Conservation (phyloP, 2,113 vertebrate species). For the Oncorhynchus clarkii region DNA sequence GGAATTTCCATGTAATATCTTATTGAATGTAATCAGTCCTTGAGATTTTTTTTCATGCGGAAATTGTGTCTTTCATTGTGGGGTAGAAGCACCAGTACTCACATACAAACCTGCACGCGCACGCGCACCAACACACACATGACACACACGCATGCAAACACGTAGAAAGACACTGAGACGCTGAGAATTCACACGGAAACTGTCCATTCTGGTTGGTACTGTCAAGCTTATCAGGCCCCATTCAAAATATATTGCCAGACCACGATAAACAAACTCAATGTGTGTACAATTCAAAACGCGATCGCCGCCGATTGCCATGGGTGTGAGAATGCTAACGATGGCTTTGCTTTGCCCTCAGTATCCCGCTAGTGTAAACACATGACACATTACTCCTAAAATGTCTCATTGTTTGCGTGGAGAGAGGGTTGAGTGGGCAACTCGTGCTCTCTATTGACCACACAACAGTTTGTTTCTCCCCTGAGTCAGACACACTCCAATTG, state of each 20-base stretch:
- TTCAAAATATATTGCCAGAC: conserved; percentile 41
- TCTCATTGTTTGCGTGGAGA: conserved; percentile 60
- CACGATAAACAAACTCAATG: conserved; percentile 52
- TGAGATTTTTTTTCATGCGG: conserved; percentile 37
- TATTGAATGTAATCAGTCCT: conserved; percentile 60
- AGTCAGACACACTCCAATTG: conserved; percentile 51
- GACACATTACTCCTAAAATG: conserved; percentile 59
- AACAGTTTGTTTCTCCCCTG: conserved; percentile 49
- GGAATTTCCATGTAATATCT: conserved; percentile 57
- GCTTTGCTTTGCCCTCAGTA: conserved; percentile 41
- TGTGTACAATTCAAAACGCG: conserved; percentile 43
- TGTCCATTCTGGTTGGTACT: conserved; percentile 35
- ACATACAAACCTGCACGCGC: conserved; percentile 11
- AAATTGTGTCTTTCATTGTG: conserved; percentile 52
- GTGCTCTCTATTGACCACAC: conserved; percentile 49
- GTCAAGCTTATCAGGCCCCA: conserved; percentile 62
- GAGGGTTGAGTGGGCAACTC: conserved; percentile 53
- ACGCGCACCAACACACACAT: conserved; percentile 6
- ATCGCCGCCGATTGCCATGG: conserved; percentile 47
- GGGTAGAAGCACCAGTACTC: conserved; percentile 18
- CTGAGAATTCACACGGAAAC: conserved; percentile 42
- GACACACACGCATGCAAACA: conserved; percentile 1
- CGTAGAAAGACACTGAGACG: conserved; percentile 9
- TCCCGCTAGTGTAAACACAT: conserved; percentile 58
- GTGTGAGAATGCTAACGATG: conserved; percentile 57